Evolutionary conservation across 2,888 invertebrate genomes (phyloP).

Genomic region (Spisula subtruncata): DNA sequence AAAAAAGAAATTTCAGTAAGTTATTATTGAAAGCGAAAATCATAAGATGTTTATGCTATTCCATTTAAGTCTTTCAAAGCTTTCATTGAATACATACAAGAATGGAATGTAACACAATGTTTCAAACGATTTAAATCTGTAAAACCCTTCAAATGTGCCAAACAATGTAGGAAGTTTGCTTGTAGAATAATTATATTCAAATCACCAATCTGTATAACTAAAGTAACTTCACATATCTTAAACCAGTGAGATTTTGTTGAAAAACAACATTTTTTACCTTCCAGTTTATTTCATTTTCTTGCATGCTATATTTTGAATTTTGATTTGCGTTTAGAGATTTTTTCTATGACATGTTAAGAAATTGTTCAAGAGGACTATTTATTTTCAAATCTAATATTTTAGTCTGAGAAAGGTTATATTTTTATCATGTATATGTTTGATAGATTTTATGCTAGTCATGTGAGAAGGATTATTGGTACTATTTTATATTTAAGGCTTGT

Average conservation of each 20-base stretch:
- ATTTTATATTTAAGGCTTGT: not conserved
- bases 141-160: slow-evolving; percentile 13
- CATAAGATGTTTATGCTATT: not conserved
- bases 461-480: slow-evolving; percentile 7
- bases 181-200: not conserved
- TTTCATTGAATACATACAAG: not conserved
- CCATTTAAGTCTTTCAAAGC: not conserved
- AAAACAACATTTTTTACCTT: too few species aligned
- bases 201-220: not conserved
- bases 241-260: slow-evolving; percentile 6
- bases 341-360: not conserved
- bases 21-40: too few species aligned
- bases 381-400: slow-evolving; percentile 10
- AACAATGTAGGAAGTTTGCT: not conserved
- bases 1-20: too few species aligned
- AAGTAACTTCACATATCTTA: not conserved
- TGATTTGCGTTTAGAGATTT: not conserved
- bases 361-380: not conserved
- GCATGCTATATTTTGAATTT: slow-evolving; percentile 14
- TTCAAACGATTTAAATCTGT: not conserved
- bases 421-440: slow-evolving; percentile 19
- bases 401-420: not conserved
- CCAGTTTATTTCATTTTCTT: not conserved
- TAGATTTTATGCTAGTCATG: slow-evolving; percentile 15
- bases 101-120: slow-evolving; percentile 12